Conservation (phyloP, 2,113 vertebrate genomes). For the Haplotaxodon microlepis region DNA sequence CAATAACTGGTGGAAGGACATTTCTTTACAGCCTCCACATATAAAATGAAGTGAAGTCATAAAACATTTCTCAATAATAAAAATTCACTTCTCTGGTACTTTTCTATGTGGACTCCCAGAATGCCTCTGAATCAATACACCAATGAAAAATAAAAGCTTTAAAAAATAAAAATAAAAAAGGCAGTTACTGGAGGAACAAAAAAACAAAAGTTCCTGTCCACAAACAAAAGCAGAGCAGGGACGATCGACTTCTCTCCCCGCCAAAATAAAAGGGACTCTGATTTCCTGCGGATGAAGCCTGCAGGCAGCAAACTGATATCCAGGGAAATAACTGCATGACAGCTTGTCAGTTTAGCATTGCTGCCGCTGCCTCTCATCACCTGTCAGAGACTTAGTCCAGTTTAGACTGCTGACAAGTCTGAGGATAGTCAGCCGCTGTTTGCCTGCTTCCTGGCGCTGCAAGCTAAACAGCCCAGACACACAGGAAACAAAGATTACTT, state of each 20-base stretch:
- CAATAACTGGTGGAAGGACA: not conserved
- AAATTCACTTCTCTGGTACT: not conserved
- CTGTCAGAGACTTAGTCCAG: slow-evolving; percentile 18
- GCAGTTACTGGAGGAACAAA: not conserved
- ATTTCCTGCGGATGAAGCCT: slow-evolving; percentile 9
- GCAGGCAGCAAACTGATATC: slow-evolving; percentile 22
- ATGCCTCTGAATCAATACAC: not conserved
- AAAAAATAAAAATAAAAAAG: not conserved
- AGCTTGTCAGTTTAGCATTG: slow-evolving; percentile 19
- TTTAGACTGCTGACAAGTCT: slow-evolving; percentile 22
- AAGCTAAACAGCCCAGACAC: not conserved
- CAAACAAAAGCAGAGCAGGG: not conserved
- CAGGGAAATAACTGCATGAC: slow-evolving; percentile 10
- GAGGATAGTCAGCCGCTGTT: not conserved
- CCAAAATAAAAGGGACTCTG: slow-evolving; percentile 21
- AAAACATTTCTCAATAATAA: slow-evolving; percentile 7
- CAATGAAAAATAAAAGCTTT: not conserved
- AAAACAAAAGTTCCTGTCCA: not conserved
- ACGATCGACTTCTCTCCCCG: not conserved
- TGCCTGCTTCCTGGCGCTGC: not conserved
- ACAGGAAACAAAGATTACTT: not conserved
- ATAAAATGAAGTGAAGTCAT: not conserved
- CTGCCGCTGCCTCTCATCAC: slow-evolving; percentile 26
- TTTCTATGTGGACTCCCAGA: not conserved
- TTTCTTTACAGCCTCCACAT: not conserved